Evolutionary conservation across 2,888 invertebrate genomes (phyloP).

Genomic region (Frankliniella fusca): DNA sequence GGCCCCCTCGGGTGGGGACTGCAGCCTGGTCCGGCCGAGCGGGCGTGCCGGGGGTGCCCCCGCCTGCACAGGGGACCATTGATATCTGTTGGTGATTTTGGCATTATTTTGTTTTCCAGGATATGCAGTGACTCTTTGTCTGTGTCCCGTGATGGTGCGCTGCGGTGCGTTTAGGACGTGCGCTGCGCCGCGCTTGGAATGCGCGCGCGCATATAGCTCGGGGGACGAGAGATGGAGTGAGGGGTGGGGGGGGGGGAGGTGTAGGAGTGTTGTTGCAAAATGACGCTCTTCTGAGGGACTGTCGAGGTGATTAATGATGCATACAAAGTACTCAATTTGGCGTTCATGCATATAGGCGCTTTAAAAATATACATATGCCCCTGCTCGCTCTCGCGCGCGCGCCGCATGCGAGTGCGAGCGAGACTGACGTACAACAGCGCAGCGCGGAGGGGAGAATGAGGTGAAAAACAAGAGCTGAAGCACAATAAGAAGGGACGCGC

Average conservation of each 20-base stretch:
- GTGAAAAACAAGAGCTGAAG: constrained; percentile 25
- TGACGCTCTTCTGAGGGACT: background rate
- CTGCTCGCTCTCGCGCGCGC: background rate
- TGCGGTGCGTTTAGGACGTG: too few species aligned
- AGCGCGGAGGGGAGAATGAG: background rate
- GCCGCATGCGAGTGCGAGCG: background rate
- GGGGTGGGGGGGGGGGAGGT: too few species aligned
- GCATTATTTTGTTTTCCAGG: too few species aligned
- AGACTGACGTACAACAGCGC: background rate
- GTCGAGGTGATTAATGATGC: background rate
- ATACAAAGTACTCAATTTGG: background rate
- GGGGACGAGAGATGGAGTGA: too few species aligned
- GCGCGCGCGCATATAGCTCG: background rate
- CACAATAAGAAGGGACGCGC: constrained; percentile 20
- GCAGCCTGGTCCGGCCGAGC: background rate
- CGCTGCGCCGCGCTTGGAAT: too few species aligned
- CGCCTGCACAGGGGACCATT: too few species aligned
- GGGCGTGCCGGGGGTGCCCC: too few species aligned
- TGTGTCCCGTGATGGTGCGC: background rate
- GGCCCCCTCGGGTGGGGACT: background rate
- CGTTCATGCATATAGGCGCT: background rate
- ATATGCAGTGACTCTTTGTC: too few species aligned
- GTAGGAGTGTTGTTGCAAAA: too few species aligned
- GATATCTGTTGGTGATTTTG: too few species aligned
- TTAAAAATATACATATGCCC: background rate